These are phyloP conservation scores for Montipora sp. DNA, from an alignment of 64 coral and sea anemone species.

Conservation along the genomic window DNA sequence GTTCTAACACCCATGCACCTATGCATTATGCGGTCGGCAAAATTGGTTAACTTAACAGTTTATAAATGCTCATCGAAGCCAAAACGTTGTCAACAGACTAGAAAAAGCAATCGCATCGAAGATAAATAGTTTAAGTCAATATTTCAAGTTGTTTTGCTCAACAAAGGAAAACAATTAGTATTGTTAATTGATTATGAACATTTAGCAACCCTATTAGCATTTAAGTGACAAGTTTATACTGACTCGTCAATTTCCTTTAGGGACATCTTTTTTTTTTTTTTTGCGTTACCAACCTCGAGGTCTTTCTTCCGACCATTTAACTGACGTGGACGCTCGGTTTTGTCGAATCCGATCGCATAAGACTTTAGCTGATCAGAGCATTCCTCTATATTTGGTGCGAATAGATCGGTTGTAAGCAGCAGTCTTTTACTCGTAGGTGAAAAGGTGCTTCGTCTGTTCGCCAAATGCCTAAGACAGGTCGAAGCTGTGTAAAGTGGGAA, in stretches of 20 bases:
- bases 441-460: neutral
- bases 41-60: neutral
- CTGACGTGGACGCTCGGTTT: neutral
- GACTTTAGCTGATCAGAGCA: constrained; percentile 10
- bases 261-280: neutral
- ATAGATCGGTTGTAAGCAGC: neutral
- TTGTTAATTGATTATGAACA: constrained; percentile 11
- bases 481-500: too few relatives aligned
- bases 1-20: neutral
- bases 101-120: neutral
- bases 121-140: neutral
- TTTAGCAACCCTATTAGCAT: neutral
- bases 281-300: neutral
- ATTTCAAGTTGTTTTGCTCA: neutral
- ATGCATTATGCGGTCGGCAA: neutral
- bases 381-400: neutral
- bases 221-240: neutral
- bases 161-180: neutral
- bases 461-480: too few relatives aligned
- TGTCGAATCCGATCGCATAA: neutral
- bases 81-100: neutral
- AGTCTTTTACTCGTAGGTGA: constrained; percentile 4
- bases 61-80: neutral
- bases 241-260: neutral
- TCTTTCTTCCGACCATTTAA: neutral